These are phyloP conservation scores for Brachypalpus laphriformis DNA, from an alignment of 2,888 invertebrate genomes.

Conservation along the genomic window DNA sequence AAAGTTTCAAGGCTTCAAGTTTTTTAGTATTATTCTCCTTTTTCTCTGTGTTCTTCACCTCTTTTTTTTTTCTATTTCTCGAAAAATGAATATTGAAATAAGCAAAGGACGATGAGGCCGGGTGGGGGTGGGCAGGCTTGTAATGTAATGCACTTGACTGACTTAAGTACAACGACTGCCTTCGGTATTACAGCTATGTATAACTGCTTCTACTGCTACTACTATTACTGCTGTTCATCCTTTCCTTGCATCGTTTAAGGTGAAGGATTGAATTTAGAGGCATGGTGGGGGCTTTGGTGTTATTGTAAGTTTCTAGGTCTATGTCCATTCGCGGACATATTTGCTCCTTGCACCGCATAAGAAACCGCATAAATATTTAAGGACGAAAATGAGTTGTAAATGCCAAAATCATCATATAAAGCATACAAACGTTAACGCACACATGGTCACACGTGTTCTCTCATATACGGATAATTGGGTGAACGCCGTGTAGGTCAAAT, in stretches of 20 bases:
- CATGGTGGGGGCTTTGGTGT: constrained; percentile 12
- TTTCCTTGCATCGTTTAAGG: constrained; percentile 36
- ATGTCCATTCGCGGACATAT: constrained; percentile 21
- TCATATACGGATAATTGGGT: neutral
- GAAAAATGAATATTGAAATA: constrained; percentile 48
- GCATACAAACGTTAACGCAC: constrained; percentile 16
- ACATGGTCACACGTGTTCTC: constrained; percentile 1
- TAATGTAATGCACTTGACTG: constrained; percentile 54
- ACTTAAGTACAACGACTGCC: constrained; percentile 24
- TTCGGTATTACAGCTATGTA: neutral
- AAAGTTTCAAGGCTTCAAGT: constrained; percentile 72
- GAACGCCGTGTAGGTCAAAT: neutral
- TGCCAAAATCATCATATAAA: constrained; percentile 32
- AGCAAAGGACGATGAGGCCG: constrained; percentile 10
- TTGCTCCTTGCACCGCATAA: constrained; percentile 28
- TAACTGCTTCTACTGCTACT: neutral
- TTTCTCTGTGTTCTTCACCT: neutral
- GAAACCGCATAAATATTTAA: constrained; percentile 56
- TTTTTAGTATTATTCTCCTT: constrained; percentile 29
- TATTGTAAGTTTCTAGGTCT: constrained; percentile 39
- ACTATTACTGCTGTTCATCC: constrained; percentile 9
- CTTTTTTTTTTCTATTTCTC: constrained; percentile 11
- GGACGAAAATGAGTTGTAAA: constrained; percentile 54
- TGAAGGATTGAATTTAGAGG: constrained; percentile 36
- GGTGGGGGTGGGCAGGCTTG: neutral